Conservation (phyloP, 2,888 invertebrate species). For the Polydrusus pterygomalis region DNA sequence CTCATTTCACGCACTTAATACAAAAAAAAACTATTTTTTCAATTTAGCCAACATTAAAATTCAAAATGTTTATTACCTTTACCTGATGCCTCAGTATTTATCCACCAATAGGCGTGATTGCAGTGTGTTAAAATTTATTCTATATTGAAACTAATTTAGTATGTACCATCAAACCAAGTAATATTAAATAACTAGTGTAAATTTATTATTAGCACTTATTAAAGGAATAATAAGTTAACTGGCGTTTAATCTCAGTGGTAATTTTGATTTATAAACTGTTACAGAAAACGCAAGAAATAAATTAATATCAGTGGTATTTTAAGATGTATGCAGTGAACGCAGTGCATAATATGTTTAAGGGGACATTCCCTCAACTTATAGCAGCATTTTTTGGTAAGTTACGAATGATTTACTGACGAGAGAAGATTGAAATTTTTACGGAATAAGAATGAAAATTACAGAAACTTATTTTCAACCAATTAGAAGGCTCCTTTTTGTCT, state of each 20-base stretch:
- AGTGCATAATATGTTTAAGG: conserved; percentile 20
- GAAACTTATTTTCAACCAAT: too few species aligned
- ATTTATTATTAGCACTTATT: neutral
- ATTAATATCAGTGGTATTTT: neutral
- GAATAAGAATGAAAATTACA: too few species aligned
- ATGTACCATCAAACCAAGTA: too few species aligned
- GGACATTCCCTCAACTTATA: conserved; percentile 27
- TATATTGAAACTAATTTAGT: neutral
- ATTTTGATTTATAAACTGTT: neutral
- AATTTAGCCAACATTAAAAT: too few species aligned
- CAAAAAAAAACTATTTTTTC: too few species aligned
- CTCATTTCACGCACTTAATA: too few species aligned
- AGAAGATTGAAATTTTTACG: too few species aligned
- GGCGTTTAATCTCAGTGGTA: neutral
- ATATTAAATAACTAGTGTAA: neutral
- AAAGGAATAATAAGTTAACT: neutral
- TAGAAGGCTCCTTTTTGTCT: too few species aligned
- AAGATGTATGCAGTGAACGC: conserved; percentile 7
- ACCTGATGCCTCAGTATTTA: neutral
- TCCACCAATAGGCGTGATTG: neutral
- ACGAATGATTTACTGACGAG: too few species aligned
- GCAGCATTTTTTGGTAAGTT: conserved; percentile 28
- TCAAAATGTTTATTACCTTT: neutral
- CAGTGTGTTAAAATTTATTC: neutral
- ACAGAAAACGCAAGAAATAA: neutral